A percentile compares a stretch with the other conserved stretches of the same genome.
Evolutionary conservation across 2,113 vertebrate genomes (phyloP).

Genomic region (Oreochromis niloticus): DNA sequence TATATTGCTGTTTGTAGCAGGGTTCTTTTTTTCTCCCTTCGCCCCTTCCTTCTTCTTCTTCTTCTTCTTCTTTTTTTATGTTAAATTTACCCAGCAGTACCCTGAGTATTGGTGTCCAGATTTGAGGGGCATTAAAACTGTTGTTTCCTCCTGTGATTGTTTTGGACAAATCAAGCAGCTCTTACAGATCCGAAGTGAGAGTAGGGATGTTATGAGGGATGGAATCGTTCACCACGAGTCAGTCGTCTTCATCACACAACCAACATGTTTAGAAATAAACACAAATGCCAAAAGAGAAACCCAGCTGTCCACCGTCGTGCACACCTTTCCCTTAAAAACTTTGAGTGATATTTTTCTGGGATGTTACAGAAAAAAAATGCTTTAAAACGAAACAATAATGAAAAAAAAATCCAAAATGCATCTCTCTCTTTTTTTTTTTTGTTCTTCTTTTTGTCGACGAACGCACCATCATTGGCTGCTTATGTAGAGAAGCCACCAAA

Average conservation of each 20-base stretch:
- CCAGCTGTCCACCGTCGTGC: slow-evolving; percentile 25
- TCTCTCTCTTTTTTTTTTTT: background rate
- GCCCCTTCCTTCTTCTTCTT: background rate
- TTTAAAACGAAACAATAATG: slow-evolving; percentile 44
- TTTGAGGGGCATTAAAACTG: slow-evolving; percentile 64
- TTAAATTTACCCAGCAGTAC: slow-evolving; percentile 13
- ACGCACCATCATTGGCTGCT: slow-evolving; percentile 30
- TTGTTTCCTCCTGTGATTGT: slow-evolving; percentile 71
- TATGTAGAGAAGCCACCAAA: slow-evolving; percentile 47
- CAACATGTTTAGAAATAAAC: slow-evolving; percentile 13
- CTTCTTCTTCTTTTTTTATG: background rate
- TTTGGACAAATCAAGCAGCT: slow-evolving; percentile 65
- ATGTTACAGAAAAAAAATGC: slow-evolving; percentile 22
- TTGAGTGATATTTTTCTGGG: slow-evolving; percentile 12
- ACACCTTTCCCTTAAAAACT: slow-evolving; percentile 16
- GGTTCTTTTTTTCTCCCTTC: background rate
- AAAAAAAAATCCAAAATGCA: slow-evolving; percentile 18
- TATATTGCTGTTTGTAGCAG: slow-evolving; percentile 31
- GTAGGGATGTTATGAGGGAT: slow-evolving; percentile 35
- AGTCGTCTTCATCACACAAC: slow-evolving; percentile 31
- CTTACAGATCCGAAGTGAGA: slow-evolving; percentile 29
- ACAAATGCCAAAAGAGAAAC: slow-evolving; percentile 46
- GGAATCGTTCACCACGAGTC: slow-evolving; percentile 40
- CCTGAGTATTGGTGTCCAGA: slow-evolving; percentile 49
- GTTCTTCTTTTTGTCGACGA: background rate